phyloP scores from a whole-genome alignment of 1,140 invertebrate genomes.

The Temnothorax longispinosus region DNA sequence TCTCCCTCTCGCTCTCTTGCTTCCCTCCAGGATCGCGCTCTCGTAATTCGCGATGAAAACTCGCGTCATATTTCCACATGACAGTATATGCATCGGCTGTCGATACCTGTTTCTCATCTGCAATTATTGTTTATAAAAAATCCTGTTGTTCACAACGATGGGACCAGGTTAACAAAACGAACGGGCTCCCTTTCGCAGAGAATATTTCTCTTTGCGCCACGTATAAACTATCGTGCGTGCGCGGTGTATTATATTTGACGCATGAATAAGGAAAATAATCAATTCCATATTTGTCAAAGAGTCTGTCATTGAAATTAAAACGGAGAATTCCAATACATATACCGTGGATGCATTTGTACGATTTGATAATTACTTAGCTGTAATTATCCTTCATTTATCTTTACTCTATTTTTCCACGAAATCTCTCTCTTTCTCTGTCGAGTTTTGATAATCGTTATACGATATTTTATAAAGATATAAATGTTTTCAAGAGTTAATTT shows the following conservation, averaged over 20 bases:
- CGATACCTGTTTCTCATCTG: constrained; percentile 41
- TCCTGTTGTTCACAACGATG: not conserved
- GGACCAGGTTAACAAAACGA: constrained; percentile 31
- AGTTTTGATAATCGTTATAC: not conserved
- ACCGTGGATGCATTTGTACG: not conserved
- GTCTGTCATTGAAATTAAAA: not conserved
- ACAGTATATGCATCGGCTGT: constrained; percentile 35
- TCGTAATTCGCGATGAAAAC: constrained; percentile 54
- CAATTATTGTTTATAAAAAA: constrained; percentile 57
- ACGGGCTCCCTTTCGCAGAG: constrained; percentile 22
- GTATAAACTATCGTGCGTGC: not conserved
- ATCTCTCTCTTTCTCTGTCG: not conserved
- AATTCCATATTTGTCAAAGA: not conserved
- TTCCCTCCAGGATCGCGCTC: not conserved
- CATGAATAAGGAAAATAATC: not conserved
- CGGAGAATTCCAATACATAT: not conserved
- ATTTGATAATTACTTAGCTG: not conserved
- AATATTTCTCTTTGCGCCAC: constrained; percentile 12
- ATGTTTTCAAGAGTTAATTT: not conserved
- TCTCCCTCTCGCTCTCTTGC: not conserved
- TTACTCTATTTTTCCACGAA: not conserved
- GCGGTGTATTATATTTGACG: not conserved
- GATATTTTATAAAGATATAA: not conserved
- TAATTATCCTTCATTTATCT: not conserved
- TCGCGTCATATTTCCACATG: constrained; percentile 46